Conservation (phyloP, 2,888 invertebrate genomes). For the Sarcophaga subvicina region DNA sequence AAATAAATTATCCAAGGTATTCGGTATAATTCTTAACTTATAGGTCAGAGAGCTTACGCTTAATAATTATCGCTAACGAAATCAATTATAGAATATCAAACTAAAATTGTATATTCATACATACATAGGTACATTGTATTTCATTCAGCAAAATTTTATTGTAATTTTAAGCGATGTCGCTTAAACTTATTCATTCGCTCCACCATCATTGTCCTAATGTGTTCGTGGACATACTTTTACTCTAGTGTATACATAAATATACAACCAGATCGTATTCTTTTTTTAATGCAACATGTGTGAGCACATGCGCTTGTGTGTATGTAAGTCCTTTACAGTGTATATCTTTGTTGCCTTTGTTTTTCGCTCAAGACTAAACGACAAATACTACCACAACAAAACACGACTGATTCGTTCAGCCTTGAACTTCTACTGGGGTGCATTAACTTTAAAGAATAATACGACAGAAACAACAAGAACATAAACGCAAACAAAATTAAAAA, state of each 20-base stretch:
- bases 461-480: constrained; percentile 41
- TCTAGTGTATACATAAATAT: not conserved
- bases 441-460: constrained; percentile 75
- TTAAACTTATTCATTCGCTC: too few species aligned
- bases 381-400: constrained; percentile 49
- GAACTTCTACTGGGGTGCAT: constrained; percentile 81
- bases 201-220: too few species aligned
- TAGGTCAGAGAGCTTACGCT: not conserved
- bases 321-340: not conserved
- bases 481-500: constrained; percentile 35
- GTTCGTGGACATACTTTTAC: not conserved
- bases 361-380: constrained; percentile 53
- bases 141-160: too few species aligned
- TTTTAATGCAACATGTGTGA: not conserved
- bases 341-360: constrained; percentile 41
- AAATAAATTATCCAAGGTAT: too few species aligned
- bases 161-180: too few species aligned
- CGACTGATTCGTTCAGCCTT: constrained; percentile 81
- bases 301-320: not conserved
- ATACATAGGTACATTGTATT: not conserved
- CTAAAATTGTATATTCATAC: not conserved
- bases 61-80: too few species aligned
- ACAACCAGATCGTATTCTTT: not conserved
- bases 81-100: too few species aligned
- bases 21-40: not conserved